A percentile compares a stretch with the other conserved stretches of the same genome.
Evolutionary conservation across 1,140 invertebrate species (phyloP).

Genomic region (Eumaeus atala): DNA sequence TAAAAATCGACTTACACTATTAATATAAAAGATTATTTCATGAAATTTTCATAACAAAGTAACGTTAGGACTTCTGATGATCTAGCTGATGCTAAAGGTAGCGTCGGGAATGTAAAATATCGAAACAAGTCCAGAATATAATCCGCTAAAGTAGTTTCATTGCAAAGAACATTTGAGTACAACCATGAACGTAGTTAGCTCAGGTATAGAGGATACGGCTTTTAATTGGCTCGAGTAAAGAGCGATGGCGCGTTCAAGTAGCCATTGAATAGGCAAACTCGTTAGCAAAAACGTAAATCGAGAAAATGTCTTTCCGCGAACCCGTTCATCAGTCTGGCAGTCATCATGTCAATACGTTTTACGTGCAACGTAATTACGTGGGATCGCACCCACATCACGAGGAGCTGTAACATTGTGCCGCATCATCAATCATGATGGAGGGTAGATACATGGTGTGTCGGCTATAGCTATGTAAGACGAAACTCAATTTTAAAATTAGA

Average conservation of each 20-base stretch:
- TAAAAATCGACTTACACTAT: no score
- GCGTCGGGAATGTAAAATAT: no score
- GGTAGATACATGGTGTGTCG: constrained; percentile 15
- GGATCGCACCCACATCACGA: constrained; percentile 50
- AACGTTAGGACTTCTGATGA: no score
- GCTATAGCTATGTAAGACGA: neutral
- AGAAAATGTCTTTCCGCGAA: constrained; percentile 19
- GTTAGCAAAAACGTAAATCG: constrained; percentile 21
- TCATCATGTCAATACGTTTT: constrained; percentile 35
- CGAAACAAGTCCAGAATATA: no score
- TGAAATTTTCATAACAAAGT: no score
- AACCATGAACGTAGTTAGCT: no score
- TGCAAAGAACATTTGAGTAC: no score
- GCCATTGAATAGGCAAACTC: constrained; percentile 6
- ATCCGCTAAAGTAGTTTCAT: no score
- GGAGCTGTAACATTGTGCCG: constrained; percentile 26
- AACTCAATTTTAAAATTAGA: constrained; percentile 6
- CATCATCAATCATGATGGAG: constrained; percentile 54
- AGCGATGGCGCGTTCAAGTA: constrained; percentile 7
- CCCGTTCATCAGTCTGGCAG: constrained; percentile 28
- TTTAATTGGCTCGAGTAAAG: constrained; percentile 3
- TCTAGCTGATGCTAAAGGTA: no score
- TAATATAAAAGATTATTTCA: no score
- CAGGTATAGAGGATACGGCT: neutral
- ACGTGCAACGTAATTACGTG: constrained; percentile 42